These are phyloP conservation scores for Abramis brama DNA, from an alignment of 2,113 vertebrate species.

Conservation along the genomic window DNA sequence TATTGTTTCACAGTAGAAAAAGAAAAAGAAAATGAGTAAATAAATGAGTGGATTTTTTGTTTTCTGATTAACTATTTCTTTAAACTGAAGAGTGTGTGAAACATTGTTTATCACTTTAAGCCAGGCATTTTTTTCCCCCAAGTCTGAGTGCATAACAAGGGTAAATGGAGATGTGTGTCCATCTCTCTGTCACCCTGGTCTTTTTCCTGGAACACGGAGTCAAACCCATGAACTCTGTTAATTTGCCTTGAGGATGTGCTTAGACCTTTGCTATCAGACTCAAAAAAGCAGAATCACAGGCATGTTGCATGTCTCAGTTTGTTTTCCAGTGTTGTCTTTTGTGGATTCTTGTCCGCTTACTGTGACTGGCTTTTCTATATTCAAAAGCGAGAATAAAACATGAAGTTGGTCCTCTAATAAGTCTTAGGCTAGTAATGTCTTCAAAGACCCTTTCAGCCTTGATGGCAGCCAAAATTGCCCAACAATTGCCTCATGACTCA, in stretches of 20 bases:
- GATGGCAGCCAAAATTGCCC: constrained; percentile 48
- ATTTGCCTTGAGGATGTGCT: neutral
- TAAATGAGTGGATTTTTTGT: neutral
- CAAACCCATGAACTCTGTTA: neutral
- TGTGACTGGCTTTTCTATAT: constrained; percentile 50
- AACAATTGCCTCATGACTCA: neutral
- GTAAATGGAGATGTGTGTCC: neutral
- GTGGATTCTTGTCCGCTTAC: constrained; percentile 20
- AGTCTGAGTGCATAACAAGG: neutral
- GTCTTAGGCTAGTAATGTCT: constrained; percentile 63
- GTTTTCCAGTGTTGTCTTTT: neutral
- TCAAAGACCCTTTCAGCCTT: constrained; percentile 52
- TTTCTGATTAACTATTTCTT: neutral
- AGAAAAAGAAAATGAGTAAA: neutral
- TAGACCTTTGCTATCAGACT: neutral
- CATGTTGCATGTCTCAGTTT: neutral
- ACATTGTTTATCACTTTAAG: neutral
- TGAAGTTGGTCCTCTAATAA: constrained; percentile 28
- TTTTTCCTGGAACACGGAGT: neutral
- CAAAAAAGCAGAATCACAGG: neutral
- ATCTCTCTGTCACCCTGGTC: neutral
- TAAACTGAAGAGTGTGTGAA: neutral
- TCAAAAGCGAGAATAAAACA: constrained; percentile 52
- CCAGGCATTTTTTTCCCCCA: neutral
- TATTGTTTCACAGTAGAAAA: neutral